Conservation (phyloP, 35 echinoderm and acorn worm species). For the Heliocidaris tuberculata region DNA sequence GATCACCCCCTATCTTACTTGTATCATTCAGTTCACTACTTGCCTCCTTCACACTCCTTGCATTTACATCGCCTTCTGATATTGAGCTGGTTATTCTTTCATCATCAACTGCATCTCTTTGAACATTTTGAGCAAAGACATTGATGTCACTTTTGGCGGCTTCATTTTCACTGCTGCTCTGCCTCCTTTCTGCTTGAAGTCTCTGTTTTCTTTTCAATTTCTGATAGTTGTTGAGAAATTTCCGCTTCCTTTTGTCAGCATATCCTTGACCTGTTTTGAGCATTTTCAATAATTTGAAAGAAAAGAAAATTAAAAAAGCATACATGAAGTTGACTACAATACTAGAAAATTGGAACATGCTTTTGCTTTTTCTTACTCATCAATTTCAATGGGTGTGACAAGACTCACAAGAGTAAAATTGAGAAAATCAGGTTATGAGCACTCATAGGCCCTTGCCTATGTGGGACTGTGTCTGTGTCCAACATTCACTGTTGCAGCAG, state of each 20-base stretch:
- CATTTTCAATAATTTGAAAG: background rate
- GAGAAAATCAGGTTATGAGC: no score
- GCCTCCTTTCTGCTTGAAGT: conserved; percentile 18
- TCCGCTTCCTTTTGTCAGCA: conserved; percentile 76
- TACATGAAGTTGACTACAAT: no score
- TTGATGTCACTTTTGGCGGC: background rate
- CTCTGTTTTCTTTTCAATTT: conserved; percentile 56
- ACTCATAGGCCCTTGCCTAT: no score
- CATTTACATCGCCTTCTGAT: background rate
- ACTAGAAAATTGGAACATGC: no score
- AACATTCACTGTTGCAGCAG: no score
- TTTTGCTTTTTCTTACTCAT: no score
- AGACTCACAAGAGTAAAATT: no score
- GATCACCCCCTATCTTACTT: background rate
- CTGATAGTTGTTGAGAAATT: conserved; percentile 61
- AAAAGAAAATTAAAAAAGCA: background rate
- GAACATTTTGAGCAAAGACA: background rate
- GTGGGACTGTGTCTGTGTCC: no score
- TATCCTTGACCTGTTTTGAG: conserved; percentile 64
- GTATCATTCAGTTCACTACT: background rate
- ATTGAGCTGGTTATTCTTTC: background rate
- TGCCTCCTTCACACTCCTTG: background rate
- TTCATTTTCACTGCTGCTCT: background rate
- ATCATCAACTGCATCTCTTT: background rate
- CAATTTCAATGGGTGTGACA: no score